phyloP scores from a whole-genome alignment of 2,113 vertebrate genomes.

The Rhea americana region DNA sequence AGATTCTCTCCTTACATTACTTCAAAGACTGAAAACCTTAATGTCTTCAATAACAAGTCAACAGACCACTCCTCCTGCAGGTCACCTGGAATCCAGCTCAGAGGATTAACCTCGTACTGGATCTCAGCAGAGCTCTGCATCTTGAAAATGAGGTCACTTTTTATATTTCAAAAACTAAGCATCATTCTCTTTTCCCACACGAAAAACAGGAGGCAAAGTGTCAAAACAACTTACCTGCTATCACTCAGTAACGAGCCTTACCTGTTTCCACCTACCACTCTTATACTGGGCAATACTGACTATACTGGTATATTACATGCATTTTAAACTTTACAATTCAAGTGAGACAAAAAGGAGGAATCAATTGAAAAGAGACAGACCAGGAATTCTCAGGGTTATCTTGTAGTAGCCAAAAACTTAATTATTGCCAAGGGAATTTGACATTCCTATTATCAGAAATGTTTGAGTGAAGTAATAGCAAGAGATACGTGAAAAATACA shows the following conservation, averaged over 20 bases:
- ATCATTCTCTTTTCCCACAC: background rate
- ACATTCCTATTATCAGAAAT: background rate
- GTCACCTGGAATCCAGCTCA: constrained; percentile 41
- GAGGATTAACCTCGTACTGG: constrained; percentile 25
- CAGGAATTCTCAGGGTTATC: background rate
- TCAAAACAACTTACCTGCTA: background rate
- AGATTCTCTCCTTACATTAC: background rate
- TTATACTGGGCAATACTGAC: background rate
- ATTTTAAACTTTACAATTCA: background rate
- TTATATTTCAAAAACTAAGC: background rate
- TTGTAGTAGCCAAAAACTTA: background rate
- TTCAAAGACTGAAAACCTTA: background rate
- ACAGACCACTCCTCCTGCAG: background rate
- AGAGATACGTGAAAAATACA: background rate
- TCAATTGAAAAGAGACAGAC: background rate
- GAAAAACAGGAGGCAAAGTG: background rate
- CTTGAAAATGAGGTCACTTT: background rate
- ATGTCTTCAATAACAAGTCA: background rate
- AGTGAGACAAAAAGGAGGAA: background rate
- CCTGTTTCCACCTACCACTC: background rate
- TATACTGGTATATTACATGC: rapidly evolving
- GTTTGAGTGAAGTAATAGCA: background rate
- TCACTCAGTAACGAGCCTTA: background rate
- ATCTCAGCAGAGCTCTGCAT: background rate
- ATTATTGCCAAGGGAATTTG: background rate